Evolutionary conservation across 2,113 vertebrate species (phyloP), one percentile per base, ranked within the genome.

Genomic region (Polypterus senegalus): DNA sequence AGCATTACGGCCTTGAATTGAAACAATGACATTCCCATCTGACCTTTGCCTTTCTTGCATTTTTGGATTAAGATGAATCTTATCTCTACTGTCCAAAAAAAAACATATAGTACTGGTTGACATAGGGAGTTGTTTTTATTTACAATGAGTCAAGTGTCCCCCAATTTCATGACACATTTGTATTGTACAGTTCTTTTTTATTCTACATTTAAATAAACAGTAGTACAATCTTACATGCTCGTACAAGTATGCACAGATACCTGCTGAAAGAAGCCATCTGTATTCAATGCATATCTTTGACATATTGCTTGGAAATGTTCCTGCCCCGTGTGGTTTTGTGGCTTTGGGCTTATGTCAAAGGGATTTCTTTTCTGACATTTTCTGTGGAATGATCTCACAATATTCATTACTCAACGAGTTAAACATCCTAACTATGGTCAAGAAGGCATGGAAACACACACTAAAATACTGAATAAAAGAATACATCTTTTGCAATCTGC

Each of bases 321-420:
- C 66, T 69, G 70, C 67, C 63, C 73, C 64, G 69, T 72, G 65
- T 49, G 56, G 72, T 72, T 69, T 47, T 70, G 66, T 70, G 58
- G 45, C 43, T 73, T 74, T 80, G 73, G 74, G 72, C 62, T 69
- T 54, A 6, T 46, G 73, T 76, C 77, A 79, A 74, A 66, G 75
- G 63, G 68, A 66, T 72, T 72, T 68, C 66, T 49, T 67, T 64
- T 54, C 63, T 64, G 66, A 67, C 67, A 75, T 63, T 67, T 68
- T 54, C 58, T 44, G 54, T 69, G 74, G 66, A 65, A 53, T 65
- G 69, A 73, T 56, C 27, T 27, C 27, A 27, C 27, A 27, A 27
- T 27, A 27, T 67, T 74, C 59, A 76, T 66, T 77, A 69, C 67
- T 78, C 58, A 67, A 61, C 11, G 71, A 63, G 69, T 67, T 69